Conservation (phyloP, 2,888 invertebrate genomes). For the Frankliniella fusca region DNA sequence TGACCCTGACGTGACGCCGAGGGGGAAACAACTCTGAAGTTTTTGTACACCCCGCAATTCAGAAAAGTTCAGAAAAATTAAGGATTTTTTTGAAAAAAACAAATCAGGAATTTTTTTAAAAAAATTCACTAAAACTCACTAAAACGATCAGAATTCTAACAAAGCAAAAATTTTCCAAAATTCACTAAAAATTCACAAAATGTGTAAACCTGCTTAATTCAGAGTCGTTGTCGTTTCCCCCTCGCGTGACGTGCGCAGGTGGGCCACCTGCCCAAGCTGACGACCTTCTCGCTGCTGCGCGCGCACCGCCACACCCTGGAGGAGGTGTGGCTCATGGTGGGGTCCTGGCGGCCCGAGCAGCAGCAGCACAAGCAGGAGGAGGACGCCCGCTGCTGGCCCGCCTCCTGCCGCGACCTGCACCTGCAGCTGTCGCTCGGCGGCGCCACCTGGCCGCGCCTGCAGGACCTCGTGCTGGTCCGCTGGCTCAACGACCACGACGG, state of each 20-base stretch:
- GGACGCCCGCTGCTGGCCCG: not conserved
- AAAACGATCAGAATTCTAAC: no score
- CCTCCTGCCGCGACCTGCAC: not conserved
- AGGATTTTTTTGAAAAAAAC: no score
- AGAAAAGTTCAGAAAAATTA: no score
- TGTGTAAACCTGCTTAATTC: no score
- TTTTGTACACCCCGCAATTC: no score
- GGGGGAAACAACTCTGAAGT: no score
- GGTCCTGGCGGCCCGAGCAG: not conserved
- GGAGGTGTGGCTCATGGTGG: not conserved
- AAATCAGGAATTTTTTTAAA: no score
- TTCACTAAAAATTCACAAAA: no score
- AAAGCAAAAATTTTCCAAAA: no score
- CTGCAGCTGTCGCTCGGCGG: not conserved
- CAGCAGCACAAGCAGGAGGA: not conserved
- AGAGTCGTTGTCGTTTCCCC: no score
- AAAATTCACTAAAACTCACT: no score
- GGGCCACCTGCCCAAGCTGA: not conserved
- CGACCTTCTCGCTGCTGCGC: not conserved
- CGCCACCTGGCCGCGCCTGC: not conserved
- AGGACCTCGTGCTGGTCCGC: not conserved
- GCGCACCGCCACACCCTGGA: not conserved
- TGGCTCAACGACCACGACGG: not conserved
- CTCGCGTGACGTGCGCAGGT: not conserved
- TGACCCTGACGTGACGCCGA: no score